Base-by-base conservation (phyloP, 2,113 vertebrate genomes). In the Entelurus aequoreus region DNA sequence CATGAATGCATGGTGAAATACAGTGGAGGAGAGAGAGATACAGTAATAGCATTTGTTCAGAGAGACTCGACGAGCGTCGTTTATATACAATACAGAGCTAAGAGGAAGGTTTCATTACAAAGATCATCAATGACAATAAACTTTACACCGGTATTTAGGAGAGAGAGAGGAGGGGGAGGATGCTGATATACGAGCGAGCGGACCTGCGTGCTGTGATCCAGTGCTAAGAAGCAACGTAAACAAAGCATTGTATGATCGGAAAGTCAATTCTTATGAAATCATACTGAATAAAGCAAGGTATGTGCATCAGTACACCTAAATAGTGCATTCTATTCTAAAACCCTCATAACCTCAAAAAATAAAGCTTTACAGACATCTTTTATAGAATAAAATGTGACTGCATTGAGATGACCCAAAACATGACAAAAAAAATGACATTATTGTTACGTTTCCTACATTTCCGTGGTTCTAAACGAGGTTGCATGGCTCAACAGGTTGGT, bases 71-170 rank as follows among this genome's bases (percentile, higher is more conserved):
- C 88, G 88, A 87, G 79, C 83, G 84, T 77, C 6, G 88, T 90
- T 86, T 93, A 92, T 93, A 91, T 92, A 93, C 88, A 89, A 86
- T 84, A 89, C 82, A 90, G 85, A 85, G 82, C 84, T 83, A 84
- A 85, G 80, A 76, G 78, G 84, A 77, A 78, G 75, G 80, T 68
- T 84, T 71, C 74, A 69, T 80, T 84, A 84, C 69, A 78, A 75
- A 79, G 86, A 79, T 80, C 66, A 70, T 79, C 78, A 65, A 81
- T 72, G 79, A 82, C 82, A 74, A 77, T 87, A 80, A 68, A 84
- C 77, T 85, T 86, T 84, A 87, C 84, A 83, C 74, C 84, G 81
- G 79, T 79, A 80, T 44, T 74, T 80, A 78, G 72, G 78, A 84
- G 62, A 78, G 66, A 79, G 66, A 65, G 71, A 77, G 55, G 66